Evolutionary conservation across 2,797 vertebrate species (phyloP), one percentile per base, ranked within the genome.

Genomic region (Argentina silus): DNA sequence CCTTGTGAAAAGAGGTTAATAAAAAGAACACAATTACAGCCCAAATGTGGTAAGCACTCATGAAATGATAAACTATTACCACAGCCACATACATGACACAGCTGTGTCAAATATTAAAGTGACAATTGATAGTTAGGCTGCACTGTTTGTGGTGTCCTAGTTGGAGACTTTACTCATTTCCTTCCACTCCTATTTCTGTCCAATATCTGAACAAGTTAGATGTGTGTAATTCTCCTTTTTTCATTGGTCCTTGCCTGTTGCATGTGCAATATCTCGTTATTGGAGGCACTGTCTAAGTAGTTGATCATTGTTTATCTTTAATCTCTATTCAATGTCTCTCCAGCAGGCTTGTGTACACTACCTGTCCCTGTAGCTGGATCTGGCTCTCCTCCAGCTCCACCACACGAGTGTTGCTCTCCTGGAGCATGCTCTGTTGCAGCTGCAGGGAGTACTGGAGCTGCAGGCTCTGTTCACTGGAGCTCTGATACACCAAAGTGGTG

Each of bases 341-440:
- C n/a, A 27, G 17, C n/a, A 27, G 44, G 51, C 36, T 3, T 0
- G 15, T 19, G 36, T 1, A 3, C 12, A 2, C 10, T 76, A 96
- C 98, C 95, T 96, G 95, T 81, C 88, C 91, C 88, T 97, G 95
- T 78, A 98, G 94, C 75, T 92, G 92, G 75, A 88, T 90, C 89
- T 99, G 96, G 87, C 87, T 94, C 60, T 98, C 96, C 91, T 98
- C 98, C 73, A 99, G 91, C 53, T 98, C 96, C n/a, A 88, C 93
- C 53, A 97, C 94, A 62, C 94, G 94, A 61, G 89, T 27, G 0
- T 91, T 93, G 89, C 96, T 95, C 80, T 98, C 94, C 14, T 95
- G 95, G 81, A 99, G 90, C 97, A 99, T 97, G 82, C 91, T 89
- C 86, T 97, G 95, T 48, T 96, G 96, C 76, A 96, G 94, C 88